These are phyloP conservation scores for Clinocottus analis DNA, from an alignment of 2,113 vertebrate species.

Conservation along the genomic window DNA sequence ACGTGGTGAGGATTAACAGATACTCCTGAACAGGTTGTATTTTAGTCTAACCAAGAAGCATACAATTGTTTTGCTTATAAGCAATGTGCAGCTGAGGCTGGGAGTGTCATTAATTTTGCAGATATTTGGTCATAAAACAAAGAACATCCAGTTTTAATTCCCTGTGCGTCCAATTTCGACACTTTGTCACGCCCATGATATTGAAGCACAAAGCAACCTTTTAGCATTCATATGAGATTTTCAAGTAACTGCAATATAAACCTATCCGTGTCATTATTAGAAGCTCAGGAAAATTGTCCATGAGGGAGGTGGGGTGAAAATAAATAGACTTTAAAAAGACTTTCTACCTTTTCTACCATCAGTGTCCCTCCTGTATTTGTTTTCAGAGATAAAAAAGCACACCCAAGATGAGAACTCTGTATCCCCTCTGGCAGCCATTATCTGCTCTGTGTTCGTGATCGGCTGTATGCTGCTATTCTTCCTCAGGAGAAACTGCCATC, in stretches of 20 bases:
- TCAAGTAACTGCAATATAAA: neutral
- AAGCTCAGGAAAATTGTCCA: neutral
- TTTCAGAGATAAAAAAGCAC: conserved; percentile 73
- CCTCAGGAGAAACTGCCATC: conserved; percentile 79
- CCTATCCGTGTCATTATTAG: neutral
- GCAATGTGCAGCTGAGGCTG: neutral
- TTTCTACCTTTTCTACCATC: neutral
- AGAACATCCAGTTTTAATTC: neutral
- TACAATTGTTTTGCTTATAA: neutral
- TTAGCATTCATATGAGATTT: neutral
- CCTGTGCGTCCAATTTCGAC: neutral
- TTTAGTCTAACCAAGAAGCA: neutral
- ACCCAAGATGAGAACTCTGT: conserved; percentile 57
- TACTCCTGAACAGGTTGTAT: neutral
- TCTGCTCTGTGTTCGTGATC: conserved; percentile 79
- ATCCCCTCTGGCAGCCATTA: conserved; percentile 71
- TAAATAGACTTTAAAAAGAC: neutral
- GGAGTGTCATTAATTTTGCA: neutral
- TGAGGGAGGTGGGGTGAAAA: neutral
- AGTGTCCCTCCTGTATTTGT: conserved; percentile 17
- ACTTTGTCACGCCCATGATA: neutral
- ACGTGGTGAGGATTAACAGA: neutral
- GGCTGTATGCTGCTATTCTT: conserved; percentile 79
- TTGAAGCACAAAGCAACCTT: neutral
- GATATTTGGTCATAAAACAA: neutral